A percentile compares a stretch with the other conserved stretches of the same genome.
Conservation (phyloP, 2,888 invertebrate species). For the Aproaerema taeniolella region DNA sequence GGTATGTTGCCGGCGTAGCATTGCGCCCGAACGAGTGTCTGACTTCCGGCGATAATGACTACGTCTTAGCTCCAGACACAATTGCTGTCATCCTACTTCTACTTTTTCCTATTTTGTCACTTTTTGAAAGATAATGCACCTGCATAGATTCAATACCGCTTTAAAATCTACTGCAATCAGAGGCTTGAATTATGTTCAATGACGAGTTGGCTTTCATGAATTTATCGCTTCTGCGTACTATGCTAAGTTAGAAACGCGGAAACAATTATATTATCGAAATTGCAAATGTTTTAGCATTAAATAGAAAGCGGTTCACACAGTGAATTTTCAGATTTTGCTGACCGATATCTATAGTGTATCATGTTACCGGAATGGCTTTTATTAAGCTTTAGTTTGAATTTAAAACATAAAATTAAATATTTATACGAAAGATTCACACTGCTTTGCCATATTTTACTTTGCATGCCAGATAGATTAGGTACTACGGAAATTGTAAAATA, state of each 20-base stretch:
- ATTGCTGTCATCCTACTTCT: slow-evolving; percentile 69
- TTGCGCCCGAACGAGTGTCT: slow-evolving; percentile 49
- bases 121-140: slow-evolving; percentile 70
- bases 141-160: slow-evolving; percentile 70
- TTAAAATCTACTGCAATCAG: slow-evolving; percentile 62
- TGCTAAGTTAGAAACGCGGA: slow-evolving; percentile 55
- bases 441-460: slow-evolving; percentile 74
- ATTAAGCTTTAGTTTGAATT: slow-evolving; percentile 68
- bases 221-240: slow-evolving; percentile 65
- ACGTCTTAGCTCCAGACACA: slow-evolving; percentile 69
- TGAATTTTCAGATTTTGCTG: slow-evolving; percentile 51
- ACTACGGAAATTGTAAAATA: slow-evolving; percentile 61
- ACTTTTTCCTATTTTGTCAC: slow-evolving; percentile 68
- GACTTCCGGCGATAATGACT: slow-evolving; percentile 60
- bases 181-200: slow-evolving; percentile 59
- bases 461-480: slow-evolving; percentile 72
- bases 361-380: slow-evolving; percentile 72
- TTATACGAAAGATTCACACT: slow-evolving; percentile 56
- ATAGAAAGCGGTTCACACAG: slow-evolving; percentile 57
- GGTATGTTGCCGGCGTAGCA: slow-evolving; percentile 52
- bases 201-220: slow-evolving; percentile 60
- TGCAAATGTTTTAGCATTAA: slow-evolving; percentile 61
- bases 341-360: slow-evolving; percentile 44
- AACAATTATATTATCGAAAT: slow-evolving; percentile 35
- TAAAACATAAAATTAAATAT: slow-evolving; percentile 32